Conservation (phyloP, 2,888 invertebrate species). For the Aradus depressus region DNA sequence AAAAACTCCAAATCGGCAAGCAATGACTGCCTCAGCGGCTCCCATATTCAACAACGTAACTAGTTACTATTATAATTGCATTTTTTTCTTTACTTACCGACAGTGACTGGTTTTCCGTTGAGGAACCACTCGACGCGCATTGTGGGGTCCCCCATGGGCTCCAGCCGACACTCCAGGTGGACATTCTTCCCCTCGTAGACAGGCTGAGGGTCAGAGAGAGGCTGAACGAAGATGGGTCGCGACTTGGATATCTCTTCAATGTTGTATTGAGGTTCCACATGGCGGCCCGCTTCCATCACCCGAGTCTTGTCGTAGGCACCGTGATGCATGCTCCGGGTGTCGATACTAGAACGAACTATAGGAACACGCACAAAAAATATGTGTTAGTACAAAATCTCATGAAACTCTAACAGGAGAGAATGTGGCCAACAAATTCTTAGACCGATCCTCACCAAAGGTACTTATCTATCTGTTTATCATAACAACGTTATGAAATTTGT, state of each 20-base stretch:
- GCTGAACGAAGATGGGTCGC: conserved; percentile 87
- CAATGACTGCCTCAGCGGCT: no score
- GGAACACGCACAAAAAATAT: conserved; percentile 29
- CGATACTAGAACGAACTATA: conserved; percentile 75
- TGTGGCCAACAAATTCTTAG: no score
- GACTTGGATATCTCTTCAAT: conserved; percentile 88
- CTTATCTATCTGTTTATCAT: neutral
- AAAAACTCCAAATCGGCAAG: no score
- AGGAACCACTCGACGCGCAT: conserved; percentile 95
- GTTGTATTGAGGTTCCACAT: conserved; percentile 76
- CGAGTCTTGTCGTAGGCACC: conserved; percentile 77
- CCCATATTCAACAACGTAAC: no score
- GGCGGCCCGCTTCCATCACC: conserved; percentile 72
- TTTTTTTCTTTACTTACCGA: conserved; percentile 54
- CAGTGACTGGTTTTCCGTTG: conserved; percentile 78
- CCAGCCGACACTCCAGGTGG: conserved; percentile 80
- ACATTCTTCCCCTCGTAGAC: conserved; percentile 80
- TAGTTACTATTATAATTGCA: no score
- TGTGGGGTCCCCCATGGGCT: conserved; percentile 92
- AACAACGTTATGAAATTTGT: neutral
- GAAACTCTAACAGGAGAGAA: no score
- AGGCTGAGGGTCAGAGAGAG: conserved; percentile 74
- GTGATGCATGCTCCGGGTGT: conserved; percentile 82
- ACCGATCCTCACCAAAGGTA: no score
- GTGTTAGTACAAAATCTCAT: neutral